Evolutionary conservation across 2,113 vertebrate species (phyloP).

Genomic region (Sapayoa aenigma): DNA sequence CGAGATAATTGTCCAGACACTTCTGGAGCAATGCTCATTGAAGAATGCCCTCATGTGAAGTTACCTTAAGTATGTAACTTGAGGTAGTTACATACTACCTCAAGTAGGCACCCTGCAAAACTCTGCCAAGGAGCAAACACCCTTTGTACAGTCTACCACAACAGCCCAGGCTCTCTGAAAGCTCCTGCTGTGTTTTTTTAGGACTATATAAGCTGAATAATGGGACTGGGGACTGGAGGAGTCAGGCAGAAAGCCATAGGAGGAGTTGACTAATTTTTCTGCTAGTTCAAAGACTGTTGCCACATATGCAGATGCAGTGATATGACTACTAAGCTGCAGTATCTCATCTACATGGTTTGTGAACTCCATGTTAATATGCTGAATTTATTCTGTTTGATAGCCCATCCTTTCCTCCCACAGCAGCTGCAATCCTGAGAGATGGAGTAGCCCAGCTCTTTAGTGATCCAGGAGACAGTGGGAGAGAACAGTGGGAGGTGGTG

Average conservation of each 20-base stretch:
- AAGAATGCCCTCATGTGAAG: neutral
- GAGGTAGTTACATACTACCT: neutral
- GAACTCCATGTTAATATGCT: constrained; percentile 12
- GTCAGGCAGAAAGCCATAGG: neutral
- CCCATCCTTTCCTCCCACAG: constrained; percentile 7
- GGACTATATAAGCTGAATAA: neutral
- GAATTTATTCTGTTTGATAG: constrained; percentile 4
- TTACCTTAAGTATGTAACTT: neutral
- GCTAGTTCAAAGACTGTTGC: constrained; percentile 2
- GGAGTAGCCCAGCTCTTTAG: constrained; percentile 3
- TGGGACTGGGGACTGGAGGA: neutral
- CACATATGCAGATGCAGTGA: constrained; percentile 4
- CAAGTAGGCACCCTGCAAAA: neutral
- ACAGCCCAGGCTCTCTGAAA: neutral
- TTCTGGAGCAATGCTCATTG: neutral
- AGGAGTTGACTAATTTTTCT: neutral
- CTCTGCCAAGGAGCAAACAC: neutral
- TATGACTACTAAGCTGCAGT: constrained; percentile 31
- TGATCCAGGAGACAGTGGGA: neutral
- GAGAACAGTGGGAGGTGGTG: neutral
- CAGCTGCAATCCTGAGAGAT: neutral
- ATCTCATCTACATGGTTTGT: constrained; percentile 9
- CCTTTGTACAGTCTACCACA: neutral
- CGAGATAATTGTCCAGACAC: neutral
- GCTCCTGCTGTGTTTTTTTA: neutral